These are phyloP conservation scores for Actias luna DNA, from an alignment of 2,888 invertebrate species.

Conservation along the genomic window DNA sequence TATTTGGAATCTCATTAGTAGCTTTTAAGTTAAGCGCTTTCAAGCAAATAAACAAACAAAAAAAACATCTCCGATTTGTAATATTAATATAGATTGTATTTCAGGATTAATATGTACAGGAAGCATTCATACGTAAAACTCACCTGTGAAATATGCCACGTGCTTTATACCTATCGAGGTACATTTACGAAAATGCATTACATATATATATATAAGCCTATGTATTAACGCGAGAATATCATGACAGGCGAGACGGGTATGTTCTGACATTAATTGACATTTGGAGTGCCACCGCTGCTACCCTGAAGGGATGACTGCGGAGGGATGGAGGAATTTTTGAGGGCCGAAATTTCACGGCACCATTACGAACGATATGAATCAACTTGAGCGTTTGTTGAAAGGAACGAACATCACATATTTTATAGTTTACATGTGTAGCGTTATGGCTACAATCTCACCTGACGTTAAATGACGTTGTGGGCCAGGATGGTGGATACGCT, in stretches of 20 bases:
- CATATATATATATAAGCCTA: conserved; percentile 2
- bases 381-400: too few relatives aligned
- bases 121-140: background rate
- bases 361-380: too few relatives aligned
- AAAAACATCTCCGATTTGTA: too few relatives aligned
- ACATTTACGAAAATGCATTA: background rate
- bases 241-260: background rate
- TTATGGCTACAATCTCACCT: too few relatives aligned
- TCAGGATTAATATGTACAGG: background rate
- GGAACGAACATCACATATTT: too few relatives aligned
- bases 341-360: background rate
- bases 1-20: too few relatives aligned
- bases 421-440: too few relatives aligned
- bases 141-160: background rate
- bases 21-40: too few relatives aligned
- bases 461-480: too few relatives aligned
- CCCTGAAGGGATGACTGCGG: background rate
- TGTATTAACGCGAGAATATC: background rate
- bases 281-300: conserved; percentile 15
- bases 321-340: background rate
- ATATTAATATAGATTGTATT: background rate
- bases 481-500: too few relatives aligned
- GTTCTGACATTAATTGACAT: conserved; percentile 15
- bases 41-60: too few relatives aligned
- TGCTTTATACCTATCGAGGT: background rate